Conservation (phyloP, 2,888 invertebrate species). For the Cancer borealis region DNA sequence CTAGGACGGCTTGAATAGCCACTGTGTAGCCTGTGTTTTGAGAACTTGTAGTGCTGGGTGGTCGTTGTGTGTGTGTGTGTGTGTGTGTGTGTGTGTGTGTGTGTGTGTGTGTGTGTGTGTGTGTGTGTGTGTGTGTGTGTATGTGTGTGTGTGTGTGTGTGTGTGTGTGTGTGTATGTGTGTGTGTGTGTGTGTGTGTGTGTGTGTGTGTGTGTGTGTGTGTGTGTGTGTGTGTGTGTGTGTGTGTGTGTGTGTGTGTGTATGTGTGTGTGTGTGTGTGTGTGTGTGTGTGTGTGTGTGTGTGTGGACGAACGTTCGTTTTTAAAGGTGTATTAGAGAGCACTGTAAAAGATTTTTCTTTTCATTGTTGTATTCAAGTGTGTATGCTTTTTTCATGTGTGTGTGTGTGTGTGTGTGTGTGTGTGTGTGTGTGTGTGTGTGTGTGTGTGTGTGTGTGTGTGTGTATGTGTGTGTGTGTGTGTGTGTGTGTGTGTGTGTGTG, state of each 20-base stretch:
- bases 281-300: background rate
- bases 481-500: too few species aligned
- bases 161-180: too few species aligned
- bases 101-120: slow-evolving; percentile 20
- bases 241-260: slow-evolving; percentile 20
- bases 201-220: too few species aligned
- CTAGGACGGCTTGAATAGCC: slow-evolving; percentile 30
- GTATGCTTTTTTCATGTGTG: too few species aligned
- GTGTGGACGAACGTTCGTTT: too few species aligned
- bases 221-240: background rate
- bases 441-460: too few species aligned
- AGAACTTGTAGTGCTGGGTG: slow-evolving; percentile 17
- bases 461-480: background rate
- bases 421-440: too few species aligned
- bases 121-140: slow-evolving; percentile 20
- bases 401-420: too few species aligned
- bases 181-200: too few species aligned
- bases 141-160: background rate
- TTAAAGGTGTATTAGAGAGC: too few species aligned
- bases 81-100: slow-evolving; percentile 13
- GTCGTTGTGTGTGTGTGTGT: background rate
- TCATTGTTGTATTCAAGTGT: too few species aligned
- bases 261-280: slow-evolving; percentile 20
- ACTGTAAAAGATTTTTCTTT: too few species aligned
- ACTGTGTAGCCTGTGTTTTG: background rate